Percentiles rank a stretch among this genome's conserved stretches.
Evolutionary conservation across 2,797 vertebrate genomes (phyloP).

Genomic region (Peromyscus eremicus): DNA sequence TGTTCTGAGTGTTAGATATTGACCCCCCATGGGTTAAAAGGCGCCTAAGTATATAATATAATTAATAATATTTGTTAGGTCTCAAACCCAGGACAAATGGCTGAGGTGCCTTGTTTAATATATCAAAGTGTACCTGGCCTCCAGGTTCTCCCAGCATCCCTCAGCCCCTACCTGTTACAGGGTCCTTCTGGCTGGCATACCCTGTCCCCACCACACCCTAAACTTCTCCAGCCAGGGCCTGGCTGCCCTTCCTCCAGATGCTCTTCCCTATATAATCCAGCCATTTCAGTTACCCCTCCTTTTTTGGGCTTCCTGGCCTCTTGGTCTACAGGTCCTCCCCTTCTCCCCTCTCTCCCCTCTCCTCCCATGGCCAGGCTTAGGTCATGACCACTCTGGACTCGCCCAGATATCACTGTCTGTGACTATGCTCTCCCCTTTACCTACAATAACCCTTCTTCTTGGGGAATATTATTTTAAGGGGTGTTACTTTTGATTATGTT

Average conservation of each 20-base stretch:
- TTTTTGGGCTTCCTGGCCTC: background rate
- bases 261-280: background rate
- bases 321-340: background rate
- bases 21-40: background rate
- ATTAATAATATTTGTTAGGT: background rate
- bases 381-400: background rate
- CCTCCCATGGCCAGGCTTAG: background rate
- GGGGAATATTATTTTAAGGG: too few relatives aligned
- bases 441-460: background rate
- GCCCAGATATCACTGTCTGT: background rate
- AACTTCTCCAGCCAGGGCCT: background rate
- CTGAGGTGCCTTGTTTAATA: background rate
- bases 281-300: background rate
- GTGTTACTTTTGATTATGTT: too few relatives aligned
- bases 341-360: background rate
- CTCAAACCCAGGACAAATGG: background rate
- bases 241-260: background rate
- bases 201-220: background rate
- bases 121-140: background rate
- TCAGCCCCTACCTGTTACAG: background rate
- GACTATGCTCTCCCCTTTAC: background rate
- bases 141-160: background rate
- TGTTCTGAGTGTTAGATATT: background rate
- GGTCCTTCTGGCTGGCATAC: background rate
- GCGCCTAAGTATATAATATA: background rate